Base-by-base conservation (phyloP, 2,888 invertebrate genomes). In the Helicoverpa assulta region DNA sequence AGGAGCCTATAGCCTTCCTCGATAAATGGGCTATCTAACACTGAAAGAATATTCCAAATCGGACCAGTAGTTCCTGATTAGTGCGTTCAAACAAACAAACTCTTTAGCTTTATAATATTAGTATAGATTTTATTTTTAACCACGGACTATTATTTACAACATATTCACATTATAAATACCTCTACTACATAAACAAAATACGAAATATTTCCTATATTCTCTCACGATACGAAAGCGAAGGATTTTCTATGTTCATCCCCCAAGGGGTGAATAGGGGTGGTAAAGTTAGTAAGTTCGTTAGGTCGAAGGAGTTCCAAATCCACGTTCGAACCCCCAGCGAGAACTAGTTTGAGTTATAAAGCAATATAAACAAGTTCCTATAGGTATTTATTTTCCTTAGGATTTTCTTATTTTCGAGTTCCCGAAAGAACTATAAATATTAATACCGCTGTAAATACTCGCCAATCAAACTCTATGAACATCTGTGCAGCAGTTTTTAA, bases 301-400 rank as follows among this genome's bases (percentile, higher is more conserved):
- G 47, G 12, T 6, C n/a, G 47, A 47, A 47, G 47, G 5, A 47
- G 47, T 47, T 47, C 47, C 16, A 16, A 47, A 47, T n/a, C n/a
- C 47, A 47, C 47, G 47, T 6, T n/a, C 47, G 16, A n/a, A 47
- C 12, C 12, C 47, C n/a, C 47, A n/a, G 12, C 47, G 47, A 47
- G 6, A 47, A 47, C 47, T 47, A 47, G 47, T 47, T n/a, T 47
- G 47, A 47, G 47, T 43, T 43, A 43, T 43, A 43, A 43, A 47
- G 47, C 47, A 47, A 47, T 47, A 47, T 47, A 47, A 47, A 47
- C 16, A 47, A 47, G 47, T 47, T n/a, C 47, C 47, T 16, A 7
- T 47, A 26, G 26, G 26, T 21, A 43, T 37, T 12, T 37, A 10
- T 40, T 33, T 10, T 40, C 40, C 40, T 10, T 40, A 3, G 40